Base-by-base conservation (phyloP, 2,797 vertebrate species). In the Scomberomorus guttatus region DNA sequence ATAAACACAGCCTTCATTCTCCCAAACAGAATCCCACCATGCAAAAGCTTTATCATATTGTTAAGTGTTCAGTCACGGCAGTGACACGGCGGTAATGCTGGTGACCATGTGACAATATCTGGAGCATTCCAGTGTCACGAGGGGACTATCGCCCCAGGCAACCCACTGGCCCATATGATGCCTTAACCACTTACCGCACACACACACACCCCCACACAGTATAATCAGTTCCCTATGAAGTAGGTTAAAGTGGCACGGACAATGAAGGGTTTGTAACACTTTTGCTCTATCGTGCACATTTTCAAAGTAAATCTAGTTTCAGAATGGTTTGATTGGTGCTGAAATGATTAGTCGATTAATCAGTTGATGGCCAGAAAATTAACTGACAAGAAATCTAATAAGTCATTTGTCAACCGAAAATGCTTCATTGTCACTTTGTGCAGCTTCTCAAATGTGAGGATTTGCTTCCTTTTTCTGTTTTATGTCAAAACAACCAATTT, bases 91-190 rank as follows among this genome's bases (percentile, higher is more conserved):
- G 1, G 69, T 77, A 70, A 72, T 61, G 80, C 71, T 62, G 74
- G 65, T 57, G 77, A 89, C 80, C 89, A 86, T 87, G 86, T 89
- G 89, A 91, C 89, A 85, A 85, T 77, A 88, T 87, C 71, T 70
- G 80, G 73, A 86, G 81, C 90, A 87, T 92, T 90, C 89, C 83
- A n/a, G 60, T 74, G 78, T 89, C 85, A 92, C 67, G 12, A 81
- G 79, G 81, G 85, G 72, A 73, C 83, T 18, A 78, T 89, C 18
- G 50, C 88, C 89, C 86, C 1, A 15, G 81, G 90, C 76, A 77
- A 80, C 55, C 76, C 73, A 67, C 71, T 91, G 90, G 91, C 89
- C 87, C 89, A 79, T 76, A 87, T 89, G 81, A 91, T 80, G 77
- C 73, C 24, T 84, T 83, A 86, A 91, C 87, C 34, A 46, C 83